Evolutionary conservation across 2,797 vertebrate genomes (phyloP).

Genomic region (Cuniculus paca): DNA sequence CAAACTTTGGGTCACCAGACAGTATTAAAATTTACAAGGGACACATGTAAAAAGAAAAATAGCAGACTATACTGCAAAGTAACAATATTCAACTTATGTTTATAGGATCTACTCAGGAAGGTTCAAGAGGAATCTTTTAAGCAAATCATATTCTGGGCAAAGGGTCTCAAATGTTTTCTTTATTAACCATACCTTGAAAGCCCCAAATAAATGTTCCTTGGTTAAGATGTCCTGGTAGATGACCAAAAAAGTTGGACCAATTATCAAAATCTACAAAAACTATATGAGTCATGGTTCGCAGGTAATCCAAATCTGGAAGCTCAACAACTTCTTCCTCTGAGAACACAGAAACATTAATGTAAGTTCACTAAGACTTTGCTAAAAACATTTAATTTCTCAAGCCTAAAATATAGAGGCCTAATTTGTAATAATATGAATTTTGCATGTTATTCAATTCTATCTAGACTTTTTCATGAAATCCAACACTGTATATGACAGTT

Average conservation of each 20-base stretch:
- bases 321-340: slow-evolving; percentile 85
- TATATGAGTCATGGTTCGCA: slow-evolving; percentile 92
- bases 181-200: slow-evolving; percentile 90
- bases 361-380: slow-evolving; percentile 51
- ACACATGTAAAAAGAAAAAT: slow-evolving; percentile 49
- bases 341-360: slow-evolving; percentile 67
- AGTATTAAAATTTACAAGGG: not conserved
- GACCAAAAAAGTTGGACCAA: slow-evolving; percentile 90
- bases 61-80: slow-evolving; percentile 37
- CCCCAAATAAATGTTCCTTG: slow-evolving; percentile 93
- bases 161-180: slow-evolving; percentile 5
- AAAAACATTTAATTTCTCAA: slow-evolving; percentile 64
- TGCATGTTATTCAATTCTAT: slow-evolving; percentile 7
- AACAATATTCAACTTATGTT: slow-evolving; percentile 8
- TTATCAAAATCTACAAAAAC: slow-evolving; percentile 93
- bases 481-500: not conserved
- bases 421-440: slow-evolving; percentile 22
- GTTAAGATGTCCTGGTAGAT: slow-evolving; percentile 90
- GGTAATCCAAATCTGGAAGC: slow-evolving; percentile 91
- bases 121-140: slow-evolving; percentile 13
- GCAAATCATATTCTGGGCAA: not conserved
- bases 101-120: not conserved
- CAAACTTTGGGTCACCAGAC: slow-evolving; percentile 28
- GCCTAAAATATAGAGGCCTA: slow-evolving; percentile 34
- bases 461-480: slow-evolving; percentile 39